These are phyloP conservation scores for Muscina levida DNA, from an alignment of 2,888 invertebrate species.

Conservation along the genomic window DNA sequence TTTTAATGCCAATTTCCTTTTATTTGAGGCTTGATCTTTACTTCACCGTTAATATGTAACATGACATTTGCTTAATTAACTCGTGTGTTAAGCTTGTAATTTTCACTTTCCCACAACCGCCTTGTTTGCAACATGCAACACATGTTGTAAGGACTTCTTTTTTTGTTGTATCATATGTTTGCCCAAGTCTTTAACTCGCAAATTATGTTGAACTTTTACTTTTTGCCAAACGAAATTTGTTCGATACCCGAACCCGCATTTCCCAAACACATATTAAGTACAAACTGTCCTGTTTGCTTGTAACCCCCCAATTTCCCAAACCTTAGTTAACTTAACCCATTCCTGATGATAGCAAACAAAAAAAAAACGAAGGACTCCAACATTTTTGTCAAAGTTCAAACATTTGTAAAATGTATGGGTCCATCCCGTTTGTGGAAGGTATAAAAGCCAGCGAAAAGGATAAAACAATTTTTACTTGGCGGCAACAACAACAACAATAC, in stretches of 20 bases:
- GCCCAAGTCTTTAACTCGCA: background rate
- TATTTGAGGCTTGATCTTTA: too few species aligned
- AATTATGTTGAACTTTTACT: slow-evolving; percentile 51
- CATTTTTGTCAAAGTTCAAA: slow-evolving; percentile 42
- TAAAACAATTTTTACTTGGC: slow-evolving; percentile 40
- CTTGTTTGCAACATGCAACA: slow-evolving; percentile 56
- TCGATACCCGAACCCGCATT: background rate
- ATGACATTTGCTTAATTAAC: background rate
- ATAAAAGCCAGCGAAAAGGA: slow-evolving; percentile 15
- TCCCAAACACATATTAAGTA: too few species aligned
- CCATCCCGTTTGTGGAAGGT: slow-evolving; percentile 45
- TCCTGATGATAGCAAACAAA: background rate
- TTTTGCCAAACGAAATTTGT: background rate
- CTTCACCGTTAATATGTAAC: too few species aligned
- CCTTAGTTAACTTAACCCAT: slow-evolving; percentile 19
- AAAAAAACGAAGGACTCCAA: too few species aligned
- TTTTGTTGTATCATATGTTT: too few species aligned
- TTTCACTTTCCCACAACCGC: slow-evolving; percentile 8
- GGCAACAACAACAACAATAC: background rate
- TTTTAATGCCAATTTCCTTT: too few species aligned
- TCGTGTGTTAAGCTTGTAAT: background rate
- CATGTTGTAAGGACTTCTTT: slow-evolving; percentile 53
- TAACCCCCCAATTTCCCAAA: slow-evolving; percentile 1
- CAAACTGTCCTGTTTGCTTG: too few species aligned
- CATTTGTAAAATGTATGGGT: slow-evolving; percentile 57